A percentile compares a stretch with the other conserved stretches of the same genome.
Conservation (phyloP, 2,113 vertebrate species). For the Datnioides undecimradiatus region DNA sequence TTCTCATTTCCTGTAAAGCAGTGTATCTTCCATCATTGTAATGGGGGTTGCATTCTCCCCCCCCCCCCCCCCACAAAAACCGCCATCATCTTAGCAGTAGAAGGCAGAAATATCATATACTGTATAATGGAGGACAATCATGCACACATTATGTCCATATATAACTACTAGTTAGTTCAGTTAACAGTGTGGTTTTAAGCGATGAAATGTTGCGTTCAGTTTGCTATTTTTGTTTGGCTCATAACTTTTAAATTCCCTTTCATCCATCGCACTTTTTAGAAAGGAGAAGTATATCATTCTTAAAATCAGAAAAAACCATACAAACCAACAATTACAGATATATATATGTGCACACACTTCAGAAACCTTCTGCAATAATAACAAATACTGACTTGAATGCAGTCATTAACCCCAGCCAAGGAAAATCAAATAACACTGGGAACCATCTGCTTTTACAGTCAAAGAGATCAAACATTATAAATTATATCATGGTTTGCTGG, state of each 20-base stretch:
- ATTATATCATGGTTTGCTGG: background rate
- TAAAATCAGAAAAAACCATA: background rate
- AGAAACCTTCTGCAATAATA: background rate
- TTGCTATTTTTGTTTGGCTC: background rate
- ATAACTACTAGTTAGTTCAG: background rate
- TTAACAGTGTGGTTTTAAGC: background rate
- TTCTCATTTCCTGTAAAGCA: conserved; percentile 24
- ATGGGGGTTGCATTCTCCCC: background rate
- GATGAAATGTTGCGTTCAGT: background rate
- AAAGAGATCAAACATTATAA: background rate
- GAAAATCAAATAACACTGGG: background rate
- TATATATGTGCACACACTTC: background rate
- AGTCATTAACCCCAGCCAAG: background rate
- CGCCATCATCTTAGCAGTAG: background rate
- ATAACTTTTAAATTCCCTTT: background rate
- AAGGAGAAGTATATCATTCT: too few species aligned
- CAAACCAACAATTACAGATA: background rate
- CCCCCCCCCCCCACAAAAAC: background rate
- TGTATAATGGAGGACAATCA: too few species aligned
- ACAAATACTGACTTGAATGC: background rate
- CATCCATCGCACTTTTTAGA: background rate
- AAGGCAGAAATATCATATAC: background rate
- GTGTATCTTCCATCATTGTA: conserved; percentile 2
- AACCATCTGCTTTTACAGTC: background rate
- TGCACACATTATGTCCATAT: background rate